phyloP scores from a whole-genome alignment of 2,888 invertebrate species.

The Neocrepidodera transversa region DNA sequence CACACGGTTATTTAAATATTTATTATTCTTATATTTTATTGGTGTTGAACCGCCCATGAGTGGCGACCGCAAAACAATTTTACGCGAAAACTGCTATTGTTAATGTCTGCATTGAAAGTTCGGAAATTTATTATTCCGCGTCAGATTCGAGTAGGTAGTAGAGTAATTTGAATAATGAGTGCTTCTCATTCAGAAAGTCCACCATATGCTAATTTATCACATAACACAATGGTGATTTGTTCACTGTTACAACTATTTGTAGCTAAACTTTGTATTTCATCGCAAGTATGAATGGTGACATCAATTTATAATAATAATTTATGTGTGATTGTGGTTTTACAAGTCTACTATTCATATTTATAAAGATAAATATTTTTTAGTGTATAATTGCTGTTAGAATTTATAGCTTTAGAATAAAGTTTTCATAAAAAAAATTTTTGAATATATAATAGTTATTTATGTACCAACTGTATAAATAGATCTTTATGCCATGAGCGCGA shows the following conservation, averaged over 20 bases:
- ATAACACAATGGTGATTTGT: constrained; percentile 17
- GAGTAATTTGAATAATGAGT: constrained; percentile 45
- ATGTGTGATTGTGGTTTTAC: neutral
- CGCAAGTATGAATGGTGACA: constrained; percentile 8
- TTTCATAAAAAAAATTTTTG: no score
- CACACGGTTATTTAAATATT: no score
- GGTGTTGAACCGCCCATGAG: neutral
- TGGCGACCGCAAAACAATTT: constrained; percentile 14
- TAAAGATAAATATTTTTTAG: no score
- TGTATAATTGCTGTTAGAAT: no score
- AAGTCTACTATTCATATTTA: no score
- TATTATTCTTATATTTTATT: no score
- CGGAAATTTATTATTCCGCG: constrained; percentile 22
- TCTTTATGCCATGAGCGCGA: no score
- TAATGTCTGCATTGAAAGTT: constrained; percentile 9
- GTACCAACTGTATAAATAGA: no score
- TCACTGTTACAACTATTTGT: constrained; percentile 1
- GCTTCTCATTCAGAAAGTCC: constrained; percentile 45
- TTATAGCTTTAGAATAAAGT: no score
- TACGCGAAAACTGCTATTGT: constrained; percentile 16
- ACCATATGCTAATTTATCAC: constrained; percentile 19
- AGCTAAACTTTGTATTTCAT: constrained; percentile 3
- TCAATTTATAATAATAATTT: constrained; percentile 5
- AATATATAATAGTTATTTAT: no score
- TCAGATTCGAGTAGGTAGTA: constrained; percentile 36